Base-by-base conservation (phyloP, 2,797 vertebrate genomes). In the Halcyon smyrnensis region DNA sequence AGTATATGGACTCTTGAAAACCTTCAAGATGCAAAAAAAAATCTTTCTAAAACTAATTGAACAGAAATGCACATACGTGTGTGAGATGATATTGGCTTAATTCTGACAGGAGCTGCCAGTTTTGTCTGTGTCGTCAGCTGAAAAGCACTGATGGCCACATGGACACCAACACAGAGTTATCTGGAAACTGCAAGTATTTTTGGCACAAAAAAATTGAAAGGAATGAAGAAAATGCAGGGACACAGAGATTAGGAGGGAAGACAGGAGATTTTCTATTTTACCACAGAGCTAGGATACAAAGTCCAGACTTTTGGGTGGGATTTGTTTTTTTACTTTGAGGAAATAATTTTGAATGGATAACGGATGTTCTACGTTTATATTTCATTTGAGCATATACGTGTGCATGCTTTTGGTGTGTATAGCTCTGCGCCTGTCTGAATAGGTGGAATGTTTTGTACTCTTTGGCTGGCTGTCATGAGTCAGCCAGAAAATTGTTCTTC, bases 101-200 rank as follows among this genome's bases (percentile, higher is more conserved):
- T 87, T 92, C 54, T 94, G 84, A 67, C 48, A 84, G 90, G 63
- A 95, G 69, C 85, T 97, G 95, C 88, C 88, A 95, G 85, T 76
- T 96, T 91, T 94, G 80, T 95, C 90, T 95, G 0, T 93, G 95
- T 94, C 86, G 93, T 93, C 84, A 90, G 84, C 92, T 48, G 89
- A 90, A 95, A 94, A 92, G 75, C 86, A 64, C 74, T 87, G 90
- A 90, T 87, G 95, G 89, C 89, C 95, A 94, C 92, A 83, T 90
- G 92, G 86, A 70, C 90, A 89, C 70, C 77, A 86, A 79, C 77
- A 79, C 65, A 51, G 83, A 91, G 32, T 90, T 95, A 91, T 91
- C 82, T 94, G 78, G 80, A 93, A 95, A 83, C 41, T 57, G 46
- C 70, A 56, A 87, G 59, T 74, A 84, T 30, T 94, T 91, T 96